Evolutionary conservation across 2,113 vertebrate genomes (phyloP), one percentile per base, ranked within the genome.

Genomic region (Epinephelus moara): DNA sequence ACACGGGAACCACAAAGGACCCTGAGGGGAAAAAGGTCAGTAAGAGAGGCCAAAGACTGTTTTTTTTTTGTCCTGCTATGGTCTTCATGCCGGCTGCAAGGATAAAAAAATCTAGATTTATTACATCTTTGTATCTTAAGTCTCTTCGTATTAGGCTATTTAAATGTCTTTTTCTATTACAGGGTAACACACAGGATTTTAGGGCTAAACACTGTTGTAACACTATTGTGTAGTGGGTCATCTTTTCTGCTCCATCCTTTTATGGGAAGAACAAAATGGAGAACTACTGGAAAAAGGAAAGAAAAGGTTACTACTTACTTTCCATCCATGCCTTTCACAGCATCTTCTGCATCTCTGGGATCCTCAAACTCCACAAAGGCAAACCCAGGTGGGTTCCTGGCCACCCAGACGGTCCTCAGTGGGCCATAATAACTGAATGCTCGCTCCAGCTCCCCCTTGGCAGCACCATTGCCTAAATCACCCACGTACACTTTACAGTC

Each of bases 331-430:
- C 96, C 96, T 78, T 96, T 96, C 53, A 96, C 95, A 21, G 96
- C 96, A 76, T 96, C 96, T 70, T 96, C 95, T 42, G 96, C 96
- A 52, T 96, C 96, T 82, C 96, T 93, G 57, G 96, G 83, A 80
- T 96, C 96, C 70, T 96, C 96, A 82, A 95, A 96, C 88, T 96
- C 95, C 12, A 96, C 96, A 45, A 96, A 96, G 53, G 96, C 95
- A 19, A 96, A 96, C 14, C 96, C 96, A 0, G 96, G 96, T 0
- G 96, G 96, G 89, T 96, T 96, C 68, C 96, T 90, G 7, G 96
- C 96, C 68, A 96, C 96, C 96, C 96, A 96, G 17, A 96, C 96
- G 2, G 83, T 96, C 18, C 96, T 93, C 71, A 96, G 89, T 0
- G 96, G 96, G 13, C 96, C 96, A 0, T 96, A 96, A 81, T 96